Evolutionary conservation across 2,797 vertebrate genomes (phyloP), one percentile per base, ranked within the genome.

Genomic region (Arnoldichthys spilopterus): DNA sequence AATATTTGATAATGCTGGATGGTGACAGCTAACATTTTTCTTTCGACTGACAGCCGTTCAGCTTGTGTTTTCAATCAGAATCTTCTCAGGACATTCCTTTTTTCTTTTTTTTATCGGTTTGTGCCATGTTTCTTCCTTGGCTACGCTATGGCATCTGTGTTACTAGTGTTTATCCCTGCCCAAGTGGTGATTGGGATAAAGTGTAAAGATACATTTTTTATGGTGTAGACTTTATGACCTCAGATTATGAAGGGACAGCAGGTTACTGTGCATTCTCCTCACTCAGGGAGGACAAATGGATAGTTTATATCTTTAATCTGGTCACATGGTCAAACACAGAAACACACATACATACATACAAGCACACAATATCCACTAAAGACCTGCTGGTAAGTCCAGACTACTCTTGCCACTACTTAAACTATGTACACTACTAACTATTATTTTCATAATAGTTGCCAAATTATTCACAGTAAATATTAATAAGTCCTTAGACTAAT

Each of bases 21-120:
- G 37, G 37, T 43, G 22, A n/a, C 22, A 22, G 40, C 40, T 67
- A 67, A 24, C 37, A 26, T 59, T 59, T 67, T 67, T 67, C 26
- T 59, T 49, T 49, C 22, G 28, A 32, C 9, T 43, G 62, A 24
- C 37, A 43, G 54, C 54, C 22, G 26, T 56, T 56, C 54, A 43
- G 20, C 12, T 66, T 24, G 22, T 9, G 30, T 63, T 34, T 63
- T 9, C 61, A 34, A 63, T 20, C 16, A 37, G 30, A 12, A 63
- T 40, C n/a, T 34, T 63, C 61, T n/a, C 7, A 16, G 32, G 37
- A 40, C n/a, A n/a, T n/a, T n/a, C n/a, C n/a, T n/a, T n/a, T n/a
- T n/a, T n/a, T n/a, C n/a, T n/a, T 66, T 22, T 64, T 22, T n/a
- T 66, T 43, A 43, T 66, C 40, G 22, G 3, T 43, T 43, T 58